A percentile compares a stretch with the other conserved stretches of the same genome.
These are phyloP conservation scores for Chionis minor DNA, from an alignment of 2,113 vertebrate genomes.

Conservation along the genomic window DNA sequence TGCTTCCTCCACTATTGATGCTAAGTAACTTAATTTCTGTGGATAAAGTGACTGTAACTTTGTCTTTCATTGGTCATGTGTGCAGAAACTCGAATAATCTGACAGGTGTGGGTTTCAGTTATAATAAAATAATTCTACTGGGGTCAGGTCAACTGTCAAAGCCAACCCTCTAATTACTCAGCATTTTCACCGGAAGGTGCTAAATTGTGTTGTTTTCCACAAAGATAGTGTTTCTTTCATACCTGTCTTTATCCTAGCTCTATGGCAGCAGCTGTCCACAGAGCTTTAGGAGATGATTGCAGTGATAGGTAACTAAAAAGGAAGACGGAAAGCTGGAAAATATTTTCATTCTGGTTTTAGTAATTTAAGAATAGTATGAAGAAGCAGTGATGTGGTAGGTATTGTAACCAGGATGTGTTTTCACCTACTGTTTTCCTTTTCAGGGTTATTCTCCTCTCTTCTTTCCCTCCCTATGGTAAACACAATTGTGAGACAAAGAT, in stretches of 20 bases:
- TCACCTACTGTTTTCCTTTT: neutral
- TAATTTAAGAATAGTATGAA: neutral
- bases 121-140: neutral
- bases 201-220: neutral
- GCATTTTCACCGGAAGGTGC: neutral
- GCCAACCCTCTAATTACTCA: neutral
- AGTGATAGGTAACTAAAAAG: neutral
- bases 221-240: neutral
- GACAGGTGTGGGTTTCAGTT: neutral
- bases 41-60: neutral
- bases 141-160: neutral
- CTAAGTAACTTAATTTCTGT: neutral
- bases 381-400: neutral
- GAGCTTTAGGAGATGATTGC: neutral
- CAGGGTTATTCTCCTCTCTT: neutral
- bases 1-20: neutral
- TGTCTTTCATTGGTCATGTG: neutral
- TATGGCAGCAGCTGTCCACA: neutral
- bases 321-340: neutral
- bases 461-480: neutral
- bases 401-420: neutral
- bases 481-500: fast-evolving
- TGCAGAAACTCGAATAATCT: neutral
- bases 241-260: neutral
- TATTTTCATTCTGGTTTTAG: neutral